These are phyloP conservation scores for Hydrolagus affinis DNA, from an alignment of 2,113 vertebrate species.

Conservation along the genomic window DNA sequence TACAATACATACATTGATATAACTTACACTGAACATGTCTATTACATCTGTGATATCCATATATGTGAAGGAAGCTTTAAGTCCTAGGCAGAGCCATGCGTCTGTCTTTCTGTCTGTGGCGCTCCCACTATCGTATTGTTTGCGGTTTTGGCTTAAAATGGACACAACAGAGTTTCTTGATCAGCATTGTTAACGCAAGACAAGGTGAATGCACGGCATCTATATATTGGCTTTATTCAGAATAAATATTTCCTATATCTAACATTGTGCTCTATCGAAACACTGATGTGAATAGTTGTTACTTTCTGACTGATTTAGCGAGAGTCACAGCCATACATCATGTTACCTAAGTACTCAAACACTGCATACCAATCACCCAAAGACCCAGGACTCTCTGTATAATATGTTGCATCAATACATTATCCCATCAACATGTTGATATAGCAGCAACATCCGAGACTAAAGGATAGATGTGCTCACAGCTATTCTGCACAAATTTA, in stretches of 20 bases:
- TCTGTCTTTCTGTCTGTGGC: not conserved
- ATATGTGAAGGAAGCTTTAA: not conserved
- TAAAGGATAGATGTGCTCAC: not conserved
- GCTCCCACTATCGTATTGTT: too few relatives aligned
- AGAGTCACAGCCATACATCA: conserved; percentile 1
- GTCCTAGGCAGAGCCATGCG: too few relatives aligned
- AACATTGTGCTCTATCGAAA: conserved; percentile 22
- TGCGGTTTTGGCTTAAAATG: not conserved
- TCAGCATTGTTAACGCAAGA: not conserved
- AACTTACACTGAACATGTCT: not conserved
- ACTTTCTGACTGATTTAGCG: conserved; percentile 11
- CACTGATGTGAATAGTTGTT: conserved; percentile 7
- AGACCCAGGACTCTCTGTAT: conserved; percentile 8
- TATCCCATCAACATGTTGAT: conserved; percentile 4
- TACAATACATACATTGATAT: not conserved
- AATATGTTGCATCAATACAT: not conserved
- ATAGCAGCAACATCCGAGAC: not conserved
- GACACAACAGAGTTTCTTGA: not conserved
- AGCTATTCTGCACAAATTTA: not conserved
- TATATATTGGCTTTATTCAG: conserved; percentile 19
- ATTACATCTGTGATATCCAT: not conserved
- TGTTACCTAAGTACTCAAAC: conserved; percentile 15
- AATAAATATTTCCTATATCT: not conserved
- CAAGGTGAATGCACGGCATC: not conserved
- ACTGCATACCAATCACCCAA: conserved; percentile 6